Percentiles rank a stretch among this genome's conserved stretches.
Evolutionary conservation across 2,113 vertebrate genomes (phyloP).

Genomic region (Cebidichthys violaceus): DNA sequence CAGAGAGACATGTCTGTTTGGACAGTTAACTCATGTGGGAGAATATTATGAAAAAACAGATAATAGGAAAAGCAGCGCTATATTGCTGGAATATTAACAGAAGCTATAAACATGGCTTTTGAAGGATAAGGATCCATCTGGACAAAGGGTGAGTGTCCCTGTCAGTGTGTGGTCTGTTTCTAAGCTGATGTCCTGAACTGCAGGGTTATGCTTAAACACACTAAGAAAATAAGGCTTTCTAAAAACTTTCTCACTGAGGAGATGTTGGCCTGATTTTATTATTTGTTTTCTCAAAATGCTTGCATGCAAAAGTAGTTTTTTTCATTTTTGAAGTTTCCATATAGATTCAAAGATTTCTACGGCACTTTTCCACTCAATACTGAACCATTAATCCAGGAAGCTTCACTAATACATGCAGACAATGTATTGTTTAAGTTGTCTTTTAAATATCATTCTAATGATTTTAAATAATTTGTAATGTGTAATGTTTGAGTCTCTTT

Average conservation of each 20-base stretch:
- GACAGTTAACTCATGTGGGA: conserved; percentile 39
- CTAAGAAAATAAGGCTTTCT: conserved; percentile 38
- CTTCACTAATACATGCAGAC: neutral
- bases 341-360: neutral
- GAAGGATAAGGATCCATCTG: conserved; percentile 65
- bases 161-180: conserved; percentile 73
- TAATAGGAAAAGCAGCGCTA: conserved; percentile 40
- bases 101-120: conserved; percentile 65
- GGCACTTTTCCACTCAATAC: neutral
- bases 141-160: conserved; percentile 71
- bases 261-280: neutral
- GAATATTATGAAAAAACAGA: conserved; percentile 52
- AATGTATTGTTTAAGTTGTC: neutral
- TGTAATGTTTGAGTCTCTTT: neutral
- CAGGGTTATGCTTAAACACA: conserved; percentile 48
- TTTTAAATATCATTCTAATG: neutral
- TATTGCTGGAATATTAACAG: conserved; percentile 63
- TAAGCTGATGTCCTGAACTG: conserved; percentile 66
- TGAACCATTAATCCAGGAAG: conserved; percentile 1
- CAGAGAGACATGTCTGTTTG: conserved; percentile 23
- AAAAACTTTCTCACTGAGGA: conserved; percentile 19
- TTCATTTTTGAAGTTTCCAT: neutral
- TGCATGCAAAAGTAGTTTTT: neutral
- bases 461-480: neutral
- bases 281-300: conserved; percentile 6